Conservation (phyloP, 2,797 vertebrate genomes). For the Sorex maritimensis region DNA sequence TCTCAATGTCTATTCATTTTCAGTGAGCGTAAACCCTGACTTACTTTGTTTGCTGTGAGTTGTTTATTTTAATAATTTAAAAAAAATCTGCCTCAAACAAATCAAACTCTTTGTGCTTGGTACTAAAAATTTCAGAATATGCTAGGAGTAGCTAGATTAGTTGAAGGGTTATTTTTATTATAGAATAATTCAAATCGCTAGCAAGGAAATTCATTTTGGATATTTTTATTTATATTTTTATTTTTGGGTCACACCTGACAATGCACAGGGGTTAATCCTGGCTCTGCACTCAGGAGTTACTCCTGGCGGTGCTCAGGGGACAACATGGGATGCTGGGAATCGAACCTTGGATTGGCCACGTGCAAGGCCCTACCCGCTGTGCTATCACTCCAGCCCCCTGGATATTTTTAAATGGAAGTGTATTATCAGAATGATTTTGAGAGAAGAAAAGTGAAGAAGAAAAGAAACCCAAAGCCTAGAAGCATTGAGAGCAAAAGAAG, state of each 20-base stretch:
- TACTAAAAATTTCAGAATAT: not conserved
- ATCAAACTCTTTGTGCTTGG: not conserved
- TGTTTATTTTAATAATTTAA: constrained; percentile 69
- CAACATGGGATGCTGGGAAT: too few species aligned
- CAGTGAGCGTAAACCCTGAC: not conserved
- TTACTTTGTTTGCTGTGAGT: constrained; percentile 52
- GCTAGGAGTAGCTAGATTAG: not conserved
- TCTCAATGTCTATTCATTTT: not conserved
- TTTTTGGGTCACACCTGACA: too few species aligned
- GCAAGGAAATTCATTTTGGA: not conserved
- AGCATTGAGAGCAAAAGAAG: rapidly evolving
- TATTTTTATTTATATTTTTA: not conserved
- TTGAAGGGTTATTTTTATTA: not conserved
- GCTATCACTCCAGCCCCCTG: too few species aligned
- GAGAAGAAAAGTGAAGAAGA: not conserved
- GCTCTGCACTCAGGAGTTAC: too few species aligned
- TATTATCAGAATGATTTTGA: not conserved
- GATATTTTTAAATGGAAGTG: not conserved
- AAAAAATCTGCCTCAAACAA: not conserved
- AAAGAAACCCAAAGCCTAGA: not conserved
- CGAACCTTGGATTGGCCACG: too few species aligned
- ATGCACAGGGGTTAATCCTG: too few species aligned
- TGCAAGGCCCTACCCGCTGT: too few species aligned
- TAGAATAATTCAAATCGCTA: constrained; percentile 2
- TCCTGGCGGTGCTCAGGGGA: too few species aligned